Base-by-base conservation (phyloP, 2,797 vertebrate species). In the Malurus leucopterus region DNA sequence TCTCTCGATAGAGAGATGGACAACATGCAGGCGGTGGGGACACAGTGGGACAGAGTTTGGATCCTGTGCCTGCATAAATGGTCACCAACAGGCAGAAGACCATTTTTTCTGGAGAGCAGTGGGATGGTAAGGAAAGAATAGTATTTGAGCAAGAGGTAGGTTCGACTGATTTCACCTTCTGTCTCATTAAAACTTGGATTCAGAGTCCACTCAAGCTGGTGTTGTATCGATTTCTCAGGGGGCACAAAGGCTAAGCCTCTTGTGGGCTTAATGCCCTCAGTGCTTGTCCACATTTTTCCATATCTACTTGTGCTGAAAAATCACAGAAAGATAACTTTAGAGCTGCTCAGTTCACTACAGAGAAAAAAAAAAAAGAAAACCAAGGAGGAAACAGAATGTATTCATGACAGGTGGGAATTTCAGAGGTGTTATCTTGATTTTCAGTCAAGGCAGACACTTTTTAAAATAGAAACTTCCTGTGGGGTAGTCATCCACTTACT, bases 101-200 rank as follows among this genome's bases (percentile, higher is more conserved):
- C 38, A 36, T 91, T 88, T 76, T 81, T 90, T 82, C 83, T 94
- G 89, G 69, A 92, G 73, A 89, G 9, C 57, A 84, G 50, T 88
- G 71, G 59, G 46, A 68, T 64, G 53, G 74, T 64, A 64, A 95
- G 34, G 74, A 65, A 90, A 86, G 51, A 79, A 44, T 92, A 93
- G 88, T 86, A 41, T 89, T 88, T 93, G 70, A 86, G 77, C 77
- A 77, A 91, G 87, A 93, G 95, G 92, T 95, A 93, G 83, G 92
- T 95, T 92, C 0, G 0, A 50, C 80, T 80, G 71, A 79, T 93
- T 93, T 92, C 83, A 86, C 44, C 74, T 86, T 92, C 54, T 88
- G 29, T 84, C 43, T 89, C 57, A 68, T 71, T 84, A 62, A 84
- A 91, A 75, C 32, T 38, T 63, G 50, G 24, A 86, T 86, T 84